Conservation (phyloP, 1,140 invertebrate genomes). For the Euborellia annulipes region DNA sequence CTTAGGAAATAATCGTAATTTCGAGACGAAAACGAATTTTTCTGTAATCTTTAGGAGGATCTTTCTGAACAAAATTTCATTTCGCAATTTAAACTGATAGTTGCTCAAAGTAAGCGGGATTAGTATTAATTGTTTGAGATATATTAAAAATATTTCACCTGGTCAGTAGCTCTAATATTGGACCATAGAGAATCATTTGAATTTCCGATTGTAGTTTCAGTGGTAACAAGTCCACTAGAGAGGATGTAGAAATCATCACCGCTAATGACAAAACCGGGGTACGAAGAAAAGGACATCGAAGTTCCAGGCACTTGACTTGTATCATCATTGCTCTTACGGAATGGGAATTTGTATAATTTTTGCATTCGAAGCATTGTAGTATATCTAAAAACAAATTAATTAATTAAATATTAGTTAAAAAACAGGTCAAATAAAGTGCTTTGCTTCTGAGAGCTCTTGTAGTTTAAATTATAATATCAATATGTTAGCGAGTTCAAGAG, state of each 20-base stretch:
- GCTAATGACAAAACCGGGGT: conserved; percentile 42
- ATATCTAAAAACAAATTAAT: conserved; percentile 24
- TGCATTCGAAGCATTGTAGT: conserved; percentile 44
- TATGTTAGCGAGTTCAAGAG: neutral
- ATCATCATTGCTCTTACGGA: conserved; percentile 18
- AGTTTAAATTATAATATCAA: neutral
- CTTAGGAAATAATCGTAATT: no score
- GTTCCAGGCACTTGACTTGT: conserved; percentile 28
- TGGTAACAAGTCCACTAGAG: conserved; percentile 42
- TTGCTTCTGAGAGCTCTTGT: neutral
- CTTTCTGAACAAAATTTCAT: no score
- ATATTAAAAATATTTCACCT: no score
- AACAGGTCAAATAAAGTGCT: neutral
- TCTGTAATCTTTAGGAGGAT: no score
- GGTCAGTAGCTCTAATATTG: conserved; percentile 33
- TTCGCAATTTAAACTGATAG: no score
- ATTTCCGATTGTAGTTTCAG: conserved; percentile 62
- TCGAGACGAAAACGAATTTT: no score
- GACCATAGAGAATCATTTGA: conserved; percentile 43
- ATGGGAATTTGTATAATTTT: conserved; percentile 44
- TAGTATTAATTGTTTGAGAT: no score
- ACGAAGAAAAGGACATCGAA: conserved; percentile 43
- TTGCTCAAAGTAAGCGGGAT: no score
- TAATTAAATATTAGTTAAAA: conserved; percentile 5
- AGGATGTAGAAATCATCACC: conserved; percentile 55